A percentile compares a stretch with the other conserved stretches of the same genome.
Evolutionary conservation across 2,888 invertebrate genomes (phyloP).

Genomic region (Neria commutata): DNA sequence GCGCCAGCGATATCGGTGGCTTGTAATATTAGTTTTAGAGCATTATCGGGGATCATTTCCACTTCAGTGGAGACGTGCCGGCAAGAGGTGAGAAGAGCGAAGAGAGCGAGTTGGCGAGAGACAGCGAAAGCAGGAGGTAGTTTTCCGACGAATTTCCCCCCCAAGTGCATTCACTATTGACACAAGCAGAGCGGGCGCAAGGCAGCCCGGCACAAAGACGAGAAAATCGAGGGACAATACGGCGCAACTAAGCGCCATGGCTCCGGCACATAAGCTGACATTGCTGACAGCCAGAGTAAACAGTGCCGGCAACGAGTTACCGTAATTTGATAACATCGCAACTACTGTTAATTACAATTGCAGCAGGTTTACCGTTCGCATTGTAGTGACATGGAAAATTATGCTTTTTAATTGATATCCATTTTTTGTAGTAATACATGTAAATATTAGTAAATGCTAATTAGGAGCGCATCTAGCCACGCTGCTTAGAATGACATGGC

Average conservation of each 20-base stretch:
- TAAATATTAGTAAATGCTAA: too few relatives aligned
- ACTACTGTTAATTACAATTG: slow-evolving; percentile 48
- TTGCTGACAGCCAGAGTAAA: slow-evolving; percentile 19
- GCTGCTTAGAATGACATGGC: too few relatives aligned
- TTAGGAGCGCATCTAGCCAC: too few relatives aligned
- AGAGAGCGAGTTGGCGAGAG: not conserved
- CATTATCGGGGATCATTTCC: slow-evolving; percentile 55
- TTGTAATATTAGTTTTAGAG: slow-evolving; percentile 54
- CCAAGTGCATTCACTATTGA: slow-evolving; percentile 19
- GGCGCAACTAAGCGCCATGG: slow-evolving; percentile 29
- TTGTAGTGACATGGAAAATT: slow-evolving; percentile 41
- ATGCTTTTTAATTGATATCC: not conserved
- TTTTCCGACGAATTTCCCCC: not conserved
- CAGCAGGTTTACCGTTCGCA: slow-evolving; percentile 42
- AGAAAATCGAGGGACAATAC: slow-evolving; percentile 16
- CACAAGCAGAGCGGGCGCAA: too few relatives aligned
- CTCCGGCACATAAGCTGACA: slow-evolving; percentile 46
- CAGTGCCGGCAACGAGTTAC: slow-evolving; percentile 32
- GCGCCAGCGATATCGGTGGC: slow-evolving; percentile 56
- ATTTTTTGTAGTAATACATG: too few relatives aligned
- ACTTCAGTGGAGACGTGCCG: slow-evolving; percentile 46
- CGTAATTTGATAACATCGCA: slow-evolving; percentile 48
- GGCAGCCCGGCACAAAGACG: not conserved
- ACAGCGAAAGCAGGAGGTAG: not conserved
- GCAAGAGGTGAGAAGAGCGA: not conserved